These are phyloP conservation scores for Aphelenchoides bicaudatus DNA, from an alignment of 2,888 invertebrate species.

Conservation along the genomic window DNA sequence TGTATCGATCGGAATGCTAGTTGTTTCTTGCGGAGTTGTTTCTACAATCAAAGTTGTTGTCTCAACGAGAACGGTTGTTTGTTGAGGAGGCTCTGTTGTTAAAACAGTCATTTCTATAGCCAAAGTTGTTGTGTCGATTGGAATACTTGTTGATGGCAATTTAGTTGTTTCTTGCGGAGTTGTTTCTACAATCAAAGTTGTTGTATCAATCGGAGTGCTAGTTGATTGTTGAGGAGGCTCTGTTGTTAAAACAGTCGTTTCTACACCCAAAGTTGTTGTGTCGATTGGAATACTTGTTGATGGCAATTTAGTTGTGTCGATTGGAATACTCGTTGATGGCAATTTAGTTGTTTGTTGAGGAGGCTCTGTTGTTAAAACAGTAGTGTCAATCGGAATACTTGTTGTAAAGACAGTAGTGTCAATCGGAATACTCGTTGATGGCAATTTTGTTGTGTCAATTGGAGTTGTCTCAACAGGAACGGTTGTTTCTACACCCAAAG, in stretches of 20 bases:
- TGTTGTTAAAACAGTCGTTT: neutral
- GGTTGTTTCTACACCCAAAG: neutral
- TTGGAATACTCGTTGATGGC: neutral
- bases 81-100: neutral
- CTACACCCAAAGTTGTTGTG: neutral
- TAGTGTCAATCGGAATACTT: neutral
- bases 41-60: neutral
- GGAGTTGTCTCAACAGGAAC: neutral
- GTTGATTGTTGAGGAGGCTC: neutral
- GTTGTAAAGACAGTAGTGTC: neutral
- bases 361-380: neutral
- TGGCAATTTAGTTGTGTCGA: neutral
- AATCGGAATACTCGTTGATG: neutral
- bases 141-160: neutral
- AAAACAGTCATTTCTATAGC: neutral
- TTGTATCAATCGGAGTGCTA: neutral
- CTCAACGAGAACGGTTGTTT: neutral
- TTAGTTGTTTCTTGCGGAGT: no score
- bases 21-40: neutral
- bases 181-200: neutral
- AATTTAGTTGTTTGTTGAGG: neutral
- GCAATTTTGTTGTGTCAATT: neutral
- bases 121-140: conserved; percentile 11
- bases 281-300: neutral
- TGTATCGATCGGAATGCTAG: neutral